A percentile compares a stretch with the other conserved stretches of the same genome.
phyloP scores from a whole-genome alignment of 1,140 invertebrate genomes.

The Camponotus pennsylvanicus region DNA sequence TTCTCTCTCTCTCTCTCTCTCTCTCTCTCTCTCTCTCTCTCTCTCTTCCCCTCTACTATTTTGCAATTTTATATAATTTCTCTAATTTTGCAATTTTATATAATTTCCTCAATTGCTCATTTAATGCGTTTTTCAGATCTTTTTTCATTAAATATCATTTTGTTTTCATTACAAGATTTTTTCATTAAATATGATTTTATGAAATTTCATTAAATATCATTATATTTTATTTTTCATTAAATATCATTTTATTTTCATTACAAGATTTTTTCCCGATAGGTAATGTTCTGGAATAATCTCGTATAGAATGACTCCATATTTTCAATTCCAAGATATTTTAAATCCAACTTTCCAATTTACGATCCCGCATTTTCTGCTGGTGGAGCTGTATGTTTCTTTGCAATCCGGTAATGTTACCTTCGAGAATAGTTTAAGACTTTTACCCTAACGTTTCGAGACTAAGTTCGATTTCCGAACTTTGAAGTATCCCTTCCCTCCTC shows the following conservation, averaged over 20 bases:
- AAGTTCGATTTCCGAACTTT: conserved; percentile 50
- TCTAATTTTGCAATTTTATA: too few species aligned
- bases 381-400: conserved; percentile 24
- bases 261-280: not conserved
- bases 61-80: too few species aligned
- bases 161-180: not conserved
- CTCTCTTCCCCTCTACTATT: not conserved
- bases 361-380: conserved; percentile 21
- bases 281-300: not conserved
- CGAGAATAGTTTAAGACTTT: conserved; percentile 45
- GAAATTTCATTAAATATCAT: not conserved
- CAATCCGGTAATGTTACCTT: conserved; percentile 47
- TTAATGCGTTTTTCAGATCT: not conserved
- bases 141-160: not conserved
- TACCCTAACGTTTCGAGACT: conserved; percentile 34
- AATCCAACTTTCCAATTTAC: conserved; percentile 58
- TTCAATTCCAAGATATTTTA: conserved; percentile 25
- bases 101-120: not conserved
- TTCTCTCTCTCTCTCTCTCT: too few species aligned
- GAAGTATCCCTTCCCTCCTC: not conserved
- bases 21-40: too few species aligned
- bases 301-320: not conserved
- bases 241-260: not conserved
- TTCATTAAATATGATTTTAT: not conserved
- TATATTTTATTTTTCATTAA: not conserved